Evolutionary conservation across 2,113 vertebrate genomes (phyloP).

Genomic region (Centrocercus urophasianus): DNA sequence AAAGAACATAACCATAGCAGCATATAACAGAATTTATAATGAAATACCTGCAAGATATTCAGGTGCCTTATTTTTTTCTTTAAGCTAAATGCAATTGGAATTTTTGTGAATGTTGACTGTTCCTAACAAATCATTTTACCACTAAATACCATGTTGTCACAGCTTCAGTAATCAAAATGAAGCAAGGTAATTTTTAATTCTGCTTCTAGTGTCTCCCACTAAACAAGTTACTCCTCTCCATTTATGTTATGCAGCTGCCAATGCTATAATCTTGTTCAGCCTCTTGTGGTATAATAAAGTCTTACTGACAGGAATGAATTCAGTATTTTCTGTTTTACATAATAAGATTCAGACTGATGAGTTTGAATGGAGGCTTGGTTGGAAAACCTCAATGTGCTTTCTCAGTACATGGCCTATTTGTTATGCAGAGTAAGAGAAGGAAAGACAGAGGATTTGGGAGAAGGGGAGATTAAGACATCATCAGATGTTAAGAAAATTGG

Average conservation of each 20-base stretch:
- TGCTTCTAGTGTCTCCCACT: background rate
- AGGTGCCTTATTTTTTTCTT: background rate
- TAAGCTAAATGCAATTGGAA: background rate
- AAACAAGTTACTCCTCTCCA: background rate
- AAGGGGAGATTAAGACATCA: background rate
- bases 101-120: background rate
- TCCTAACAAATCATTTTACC: background rate
- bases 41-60: background rate
- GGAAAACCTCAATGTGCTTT: background rate
- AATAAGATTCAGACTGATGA: background rate
- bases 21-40: background rate
- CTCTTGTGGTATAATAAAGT: background rate
- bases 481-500: background rate
- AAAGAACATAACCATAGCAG: background rate
- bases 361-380: background rate
- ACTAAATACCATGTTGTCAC: background rate
- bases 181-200: background rate
- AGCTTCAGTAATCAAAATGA: background rate
- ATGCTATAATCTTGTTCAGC: background rate
- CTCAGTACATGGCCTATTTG: background rate
- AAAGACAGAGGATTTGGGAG: background rate
- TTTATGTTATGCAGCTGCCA: background rate
- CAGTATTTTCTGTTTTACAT: background rate
- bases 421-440: background rate
- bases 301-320: background rate